These are phyloP conservation scores for Motacilla alba DNA, from an alignment of 2,113 vertebrate genomes.

Conservation along the genomic window DNA sequence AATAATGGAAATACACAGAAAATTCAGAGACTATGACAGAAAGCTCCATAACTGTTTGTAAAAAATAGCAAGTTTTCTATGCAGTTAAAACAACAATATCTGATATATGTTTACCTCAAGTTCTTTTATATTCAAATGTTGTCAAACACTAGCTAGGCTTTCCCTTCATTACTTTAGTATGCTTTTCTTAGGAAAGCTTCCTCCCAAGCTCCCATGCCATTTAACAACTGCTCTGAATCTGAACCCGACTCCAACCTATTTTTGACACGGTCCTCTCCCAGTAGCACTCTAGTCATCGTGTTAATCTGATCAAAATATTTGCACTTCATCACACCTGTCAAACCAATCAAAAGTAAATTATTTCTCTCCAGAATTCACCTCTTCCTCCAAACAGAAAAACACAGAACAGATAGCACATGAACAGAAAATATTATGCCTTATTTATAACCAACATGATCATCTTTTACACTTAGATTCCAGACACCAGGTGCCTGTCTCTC, in stretches of 20 bases:
- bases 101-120: neutral
- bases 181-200: neutral
- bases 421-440: neutral
- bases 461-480: neutral
- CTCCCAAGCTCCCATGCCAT: neutral
- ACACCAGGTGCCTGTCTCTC: neutral
- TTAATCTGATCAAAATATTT: constrained; percentile 57
- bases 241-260: constrained; percentile 11
- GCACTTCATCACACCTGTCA: constrained; percentile 60
- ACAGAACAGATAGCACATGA: neutral
- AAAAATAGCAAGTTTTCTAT: neutral
- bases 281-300: neutral
- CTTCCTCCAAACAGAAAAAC: constrained; percentile 14
- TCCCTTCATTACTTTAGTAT: neutral
- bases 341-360: constrained; percentile 40
- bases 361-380: neutral
- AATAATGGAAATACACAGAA: neutral
- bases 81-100: neutral
- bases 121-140: neutral
- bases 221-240: constrained; percentile 22
- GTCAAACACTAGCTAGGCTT: neutral
- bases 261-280: neutral
- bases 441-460: neutral
- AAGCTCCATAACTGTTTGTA: neutral
- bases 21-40: neutral